phyloP scores from a whole-genome alignment of 2,797 vertebrate species.

The Thalassophryne amazonica region DNA sequence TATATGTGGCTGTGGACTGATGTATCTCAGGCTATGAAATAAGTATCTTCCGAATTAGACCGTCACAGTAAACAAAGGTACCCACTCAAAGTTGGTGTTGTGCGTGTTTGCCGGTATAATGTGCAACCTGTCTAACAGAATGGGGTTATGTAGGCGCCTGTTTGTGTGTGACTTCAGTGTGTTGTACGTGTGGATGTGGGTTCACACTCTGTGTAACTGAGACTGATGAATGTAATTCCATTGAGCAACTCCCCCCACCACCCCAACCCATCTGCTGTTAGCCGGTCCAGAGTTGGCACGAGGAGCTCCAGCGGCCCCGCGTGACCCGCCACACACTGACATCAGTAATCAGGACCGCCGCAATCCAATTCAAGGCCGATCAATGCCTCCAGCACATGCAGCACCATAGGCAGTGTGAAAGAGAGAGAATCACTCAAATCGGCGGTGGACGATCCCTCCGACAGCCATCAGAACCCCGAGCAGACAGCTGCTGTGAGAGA shows the following conservation, averaged over 20 bases:
- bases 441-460: constrained; percentile 41
- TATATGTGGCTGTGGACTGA: no score
- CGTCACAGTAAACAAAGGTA: no score
- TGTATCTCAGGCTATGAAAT: no score
- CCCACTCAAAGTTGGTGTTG: no score
- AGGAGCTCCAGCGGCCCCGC: constrained; percentile 54
- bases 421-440: constrained; percentile 52
- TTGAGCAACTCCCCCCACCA: neutral
- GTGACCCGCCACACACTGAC: constrained; percentile 64
- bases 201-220: constrained; percentile 43
- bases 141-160: constrained; percentile 9
- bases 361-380: constrained; percentile 75
- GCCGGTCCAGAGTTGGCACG: constrained; percentile 34
- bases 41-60: no score
- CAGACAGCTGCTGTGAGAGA: constrained; percentile 36
- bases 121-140: no score
- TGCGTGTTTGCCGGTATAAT: neutral
- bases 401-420: constrained; percentile 49
- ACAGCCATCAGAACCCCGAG: constrained; percentile 40
- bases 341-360: constrained; percentile 72
- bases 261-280: neutral
- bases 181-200: constrained; percentile 48
- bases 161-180: constrained; percentile 19
- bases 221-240: constrained; percentile 61
- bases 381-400: constrained; percentile 69